Evolutionary conservation across 2,888 invertebrate species (phyloP), one percentile per base, ranked within the genome.

Genomic region (Hydroisotoma schaefferi): DNA sequence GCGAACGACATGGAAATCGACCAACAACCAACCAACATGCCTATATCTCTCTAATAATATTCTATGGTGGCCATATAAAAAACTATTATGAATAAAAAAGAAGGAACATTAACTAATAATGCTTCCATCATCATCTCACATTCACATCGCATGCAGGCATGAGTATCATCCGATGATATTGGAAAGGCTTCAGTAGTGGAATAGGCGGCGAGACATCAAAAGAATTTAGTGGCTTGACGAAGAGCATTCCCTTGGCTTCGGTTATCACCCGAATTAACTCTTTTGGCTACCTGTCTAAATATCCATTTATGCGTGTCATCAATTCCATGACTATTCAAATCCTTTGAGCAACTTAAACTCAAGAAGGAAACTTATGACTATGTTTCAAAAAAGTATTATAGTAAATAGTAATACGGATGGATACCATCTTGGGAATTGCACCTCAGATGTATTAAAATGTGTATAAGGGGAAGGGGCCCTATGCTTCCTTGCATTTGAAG

Each of bases 201-300:
- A 59, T 43, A 56, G 64, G 67, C 69, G 69, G 69, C 65, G 57
- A 53, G 55, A 63, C 63, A 61, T 70, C 69, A 70, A 70, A 69
- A 63, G 64, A 44, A 40, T 65, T 61, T 60, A 55, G 57, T 61
- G 63, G 60, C 51, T 55, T 47, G 25, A 47, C 37, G 48, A 54
- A 49, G 29, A 49, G 60, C 65, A 63, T 61, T 63, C 59, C 55
- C 53, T 60, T 59, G 67, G 69, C 65, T 65, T 65, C 63, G 69
- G 63, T 63, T 63, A 65, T 69, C 69, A 69, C 65, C 67, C 65
- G 67, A 69, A 67, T 67, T 69, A 69, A 69, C 67, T 69, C 59
- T 52, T 66, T 67, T 59, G 38, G 65, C 69, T 69, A 69, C 69
- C 69, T 69, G 69, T 65, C 67, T 65, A 64, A 66, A 64, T 62